phyloP scores from a whole-genome alignment of 2,113 vertebrate species.

The Dendropsophus ebraccatus region DNA sequence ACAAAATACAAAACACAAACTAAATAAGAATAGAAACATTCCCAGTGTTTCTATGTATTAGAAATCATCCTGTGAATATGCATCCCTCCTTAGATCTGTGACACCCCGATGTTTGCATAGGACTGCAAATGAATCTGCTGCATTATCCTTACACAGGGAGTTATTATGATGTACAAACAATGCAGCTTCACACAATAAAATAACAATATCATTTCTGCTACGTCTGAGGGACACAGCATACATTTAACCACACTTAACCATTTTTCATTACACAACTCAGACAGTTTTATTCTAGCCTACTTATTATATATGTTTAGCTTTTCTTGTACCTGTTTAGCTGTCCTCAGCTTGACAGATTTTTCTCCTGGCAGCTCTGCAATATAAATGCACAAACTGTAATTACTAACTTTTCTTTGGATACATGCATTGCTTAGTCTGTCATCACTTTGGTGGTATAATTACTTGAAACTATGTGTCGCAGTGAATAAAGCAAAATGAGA shows the following conservation, averaged over 20 bases:
- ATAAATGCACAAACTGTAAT: not conserved
- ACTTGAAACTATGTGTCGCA: not conserved
- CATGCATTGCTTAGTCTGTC: not conserved
- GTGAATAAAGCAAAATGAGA: not conserved
- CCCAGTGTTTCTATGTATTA: too few relatives aligned
- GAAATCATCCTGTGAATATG: too few relatives aligned
- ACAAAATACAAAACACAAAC: too few relatives aligned
- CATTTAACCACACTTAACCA: not conserved
- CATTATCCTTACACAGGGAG: not conserved
- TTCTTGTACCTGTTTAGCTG: not conserved
- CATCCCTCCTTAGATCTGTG: too few relatives aligned
- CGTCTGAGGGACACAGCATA: not conserved
- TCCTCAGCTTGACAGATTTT: not conserved
- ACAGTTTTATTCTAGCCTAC: not conserved
- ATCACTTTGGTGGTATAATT: not conserved
- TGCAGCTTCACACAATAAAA: not conserved
- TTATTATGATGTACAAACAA: not conserved
- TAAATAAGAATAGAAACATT: too few relatives aligned
- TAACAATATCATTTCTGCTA: not conserved
- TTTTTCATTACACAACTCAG: not conserved
- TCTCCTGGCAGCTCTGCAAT: not conserved
- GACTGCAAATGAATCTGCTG: not conserved
- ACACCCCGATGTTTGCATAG: not conserved
- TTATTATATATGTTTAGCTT: not conserved
- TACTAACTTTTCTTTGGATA: slow-evolving; percentile 1